Conservation (phyloP, 2,113 vertebrate genomes). For the cat (Felis catus) region F.catus_Fca126_mat1.0 CM031415.1:146472501-146473000, state of each 20-base stretch:
- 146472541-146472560: not conserved
- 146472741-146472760: not conserved
- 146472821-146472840: not conserved
- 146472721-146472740: not conserved
- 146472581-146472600: not conserved
- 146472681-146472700: not conserved
- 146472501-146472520: not conserved
- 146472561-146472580: not conserved
- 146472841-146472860: not conserved
- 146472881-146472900: not conserved
- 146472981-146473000: not conserved
- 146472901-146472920: not conserved
- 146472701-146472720: not conserved
- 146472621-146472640: not conserved
- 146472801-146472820: not conserved
- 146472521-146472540: constrained; percentile 25
- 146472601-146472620: not conserved
- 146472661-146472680: not conserved
- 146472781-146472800: not conserved
- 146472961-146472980: not conserved
- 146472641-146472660: not conserved
- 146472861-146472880: not conserved
- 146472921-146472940: not conserved
- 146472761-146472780: not conserved
- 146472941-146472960: constrained; percentile 27